These are phyloP conservation scores for Hydrotaea cyrtoneurina DNA, from an alignment of 2,888 invertebrate genomes.

Conservation along the genomic window DNA sequence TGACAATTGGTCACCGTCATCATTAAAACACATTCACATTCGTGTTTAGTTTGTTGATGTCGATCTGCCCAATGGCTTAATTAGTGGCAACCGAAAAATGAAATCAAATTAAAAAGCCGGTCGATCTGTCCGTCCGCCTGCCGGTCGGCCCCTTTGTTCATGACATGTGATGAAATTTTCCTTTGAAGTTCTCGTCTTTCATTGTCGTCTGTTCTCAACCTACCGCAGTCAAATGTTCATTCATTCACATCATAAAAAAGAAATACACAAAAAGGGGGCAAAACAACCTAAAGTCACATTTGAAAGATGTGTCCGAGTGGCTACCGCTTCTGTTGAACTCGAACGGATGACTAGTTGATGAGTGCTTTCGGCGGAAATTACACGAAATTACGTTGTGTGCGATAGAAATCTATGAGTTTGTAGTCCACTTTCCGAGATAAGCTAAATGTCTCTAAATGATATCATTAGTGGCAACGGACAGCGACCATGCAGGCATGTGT, in stretches of 20 bases:
- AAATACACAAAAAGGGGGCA: conserved; percentile 31
- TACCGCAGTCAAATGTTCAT: conserved; percentile 61
- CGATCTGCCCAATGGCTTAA: conserved; percentile 64
- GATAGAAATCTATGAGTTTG: conserved; percentile 55
- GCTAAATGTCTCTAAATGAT: conserved; percentile 54
- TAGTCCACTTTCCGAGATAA: conserved; percentile 47
- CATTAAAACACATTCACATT: conserved; percentile 22
- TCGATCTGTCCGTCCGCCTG: too few species aligned
- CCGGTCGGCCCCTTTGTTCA: conserved; percentile 63
- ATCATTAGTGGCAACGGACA: conserved; percentile 50
- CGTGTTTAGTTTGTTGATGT: conserved; percentile 4
- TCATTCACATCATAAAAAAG: conserved; percentile 44
- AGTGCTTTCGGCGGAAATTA: conserved; percentile 45
- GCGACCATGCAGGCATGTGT: conserved; percentile 1
- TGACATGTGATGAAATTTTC: conserved; percentile 66
- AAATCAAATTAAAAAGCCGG: conserved; percentile 38
- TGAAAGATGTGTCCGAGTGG: conserved; percentile 53
- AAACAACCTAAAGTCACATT: conserved; percentile 53
- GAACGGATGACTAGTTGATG: not conserved
- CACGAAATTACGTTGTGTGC: conserved; percentile 38
- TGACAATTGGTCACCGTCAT: conserved; percentile 14
- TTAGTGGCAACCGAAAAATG: conserved; percentile 61
- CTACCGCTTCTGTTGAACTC: conserved; percentile 37
- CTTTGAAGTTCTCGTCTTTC: conserved; percentile 62
- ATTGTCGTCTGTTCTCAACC: conserved; percentile 43